A percentile compares a stretch with the other conserved stretches of the same genome.
Conservation (phyloP, 2,113 vertebrate species). For the Myotis davidii region DNA sequence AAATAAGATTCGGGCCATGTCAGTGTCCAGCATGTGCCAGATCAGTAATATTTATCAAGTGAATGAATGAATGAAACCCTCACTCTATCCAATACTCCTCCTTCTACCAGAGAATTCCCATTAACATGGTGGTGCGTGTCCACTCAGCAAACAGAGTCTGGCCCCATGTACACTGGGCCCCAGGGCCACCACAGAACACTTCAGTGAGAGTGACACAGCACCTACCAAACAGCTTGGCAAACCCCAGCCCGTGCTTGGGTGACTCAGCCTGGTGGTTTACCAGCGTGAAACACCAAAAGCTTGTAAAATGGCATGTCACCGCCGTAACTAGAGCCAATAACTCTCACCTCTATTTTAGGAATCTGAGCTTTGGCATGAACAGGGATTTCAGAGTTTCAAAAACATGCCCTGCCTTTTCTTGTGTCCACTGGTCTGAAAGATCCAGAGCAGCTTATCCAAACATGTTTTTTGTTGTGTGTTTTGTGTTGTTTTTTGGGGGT, state of each 20-base stretch:
- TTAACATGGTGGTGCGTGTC: background rate
- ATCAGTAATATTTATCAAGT: background rate
- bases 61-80: background rate
- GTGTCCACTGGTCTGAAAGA: background rate
- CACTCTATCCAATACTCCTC: background rate
- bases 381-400: slow-evolving; percentile 37
- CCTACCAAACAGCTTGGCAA: background rate
- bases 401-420: background rate
- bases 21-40: background rate
- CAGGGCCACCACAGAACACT: background rate
- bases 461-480: no score
- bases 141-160: background rate
- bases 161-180: background rate
- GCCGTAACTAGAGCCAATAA: slow-evolving; percentile 32
- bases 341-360: slow-evolving; percentile 59
- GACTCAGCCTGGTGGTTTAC: slow-evolving; percentile 35
- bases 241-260: background rate
- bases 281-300: background rate
- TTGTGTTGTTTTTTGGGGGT: no score
- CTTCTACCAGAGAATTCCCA: background rate
- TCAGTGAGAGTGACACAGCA: background rate
- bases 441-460: background rate
- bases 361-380: slow-evolving; percentile 44
- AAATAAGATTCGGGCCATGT: background rate
- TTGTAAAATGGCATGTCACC: background rate